Percentiles rank a stretch among this genome's conserved stretches.
Evolutionary conservation across 2,888 invertebrate species (phyloP).

Genomic region (Tetrapedia diversipes): DNA sequence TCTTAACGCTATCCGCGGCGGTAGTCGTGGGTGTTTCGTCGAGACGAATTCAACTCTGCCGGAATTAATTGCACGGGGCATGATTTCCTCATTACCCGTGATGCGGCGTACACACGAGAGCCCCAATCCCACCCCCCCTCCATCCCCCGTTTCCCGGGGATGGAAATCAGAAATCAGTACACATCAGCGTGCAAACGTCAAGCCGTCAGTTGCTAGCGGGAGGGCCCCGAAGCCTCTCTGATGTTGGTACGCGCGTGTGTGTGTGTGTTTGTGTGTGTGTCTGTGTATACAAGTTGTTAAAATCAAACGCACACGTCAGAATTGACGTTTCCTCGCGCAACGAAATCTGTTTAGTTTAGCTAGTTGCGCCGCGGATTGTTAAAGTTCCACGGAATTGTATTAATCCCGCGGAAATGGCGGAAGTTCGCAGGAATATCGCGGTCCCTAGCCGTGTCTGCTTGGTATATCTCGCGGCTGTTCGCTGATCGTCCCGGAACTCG

Average conservation of each 20-base stretch:
- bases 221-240: conserved; percentile 3
- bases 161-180: conserved; percentile 58
- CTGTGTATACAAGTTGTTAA: conserved; percentile 58
- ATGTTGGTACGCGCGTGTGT: too few relatives aligned
- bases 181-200: conserved; percentile 56
- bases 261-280: too few relatives aligned
- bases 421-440: conserved; percentile 37
- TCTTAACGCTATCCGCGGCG: conserved; percentile 32
- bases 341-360: conserved; percentile 57
- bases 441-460: background rate
- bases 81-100: conserved; percentile 56
- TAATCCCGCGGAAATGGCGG: conserved; percentile 48
- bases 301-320: conserved; percentile 55
- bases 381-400: conserved; percentile 51
- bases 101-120: conserved; percentile 31
- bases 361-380: conserved; percentile 52
- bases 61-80: conserved; percentile 56
- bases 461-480: background rate
- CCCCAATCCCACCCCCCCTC: background rate
- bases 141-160: conserved; percentile 8
- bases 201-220: conserved; percentile 56
- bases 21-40: conserved; percentile 35
- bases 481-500: conserved; percentile 9
- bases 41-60: conserved; percentile 43
- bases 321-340: conserved; percentile 56